These are phyloP conservation scores for Leptogaster cylindrica DNA, from an alignment of 2,888 invertebrate species.

Conservation along the genomic window DNA sequence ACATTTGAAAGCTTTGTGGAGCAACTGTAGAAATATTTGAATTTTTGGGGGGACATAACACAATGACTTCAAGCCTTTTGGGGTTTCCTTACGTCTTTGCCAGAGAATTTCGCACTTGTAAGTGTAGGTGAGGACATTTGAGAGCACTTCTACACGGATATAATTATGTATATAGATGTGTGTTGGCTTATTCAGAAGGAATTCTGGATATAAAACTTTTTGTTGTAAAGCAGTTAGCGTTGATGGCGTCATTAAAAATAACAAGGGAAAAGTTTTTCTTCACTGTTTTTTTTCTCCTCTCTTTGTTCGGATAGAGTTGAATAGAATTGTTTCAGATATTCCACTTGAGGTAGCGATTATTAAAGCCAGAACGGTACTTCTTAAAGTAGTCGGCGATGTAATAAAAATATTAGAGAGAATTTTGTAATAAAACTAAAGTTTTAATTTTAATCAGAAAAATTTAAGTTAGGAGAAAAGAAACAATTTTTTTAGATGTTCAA, in stretches of 20 bases:
- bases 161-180: background rate
- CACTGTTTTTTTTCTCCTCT: slow-evolving; percentile 1
- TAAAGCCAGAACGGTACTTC: too few relatives aligned
- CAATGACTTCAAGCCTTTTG: slow-evolving; percentile 33
- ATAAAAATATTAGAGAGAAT: too few relatives aligned
- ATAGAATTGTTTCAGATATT: slow-evolving; percentile 20
- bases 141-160: background rate
- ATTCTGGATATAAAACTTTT: slow-evolving; percentile 34
- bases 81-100: slow-evolving; percentile 34
- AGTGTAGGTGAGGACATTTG: background rate
- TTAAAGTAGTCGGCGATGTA: too few relatives aligned
- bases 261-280: slow-evolving; percentile 40
- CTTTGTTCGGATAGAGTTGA: slow-evolving; percentile 7
- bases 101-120: background rate
- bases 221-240: slow-evolving; percentile 38
- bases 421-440: too few relatives aligned
- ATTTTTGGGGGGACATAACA: slow-evolving; percentile 36
- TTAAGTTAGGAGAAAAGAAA: too few relatives aligned
- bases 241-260: slow-evolving; percentile 36
- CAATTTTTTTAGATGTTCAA: too few relatives aligned
- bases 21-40: slow-evolving; percentile 35
- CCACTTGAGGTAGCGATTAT: slow-evolving; percentile 6
- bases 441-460: too few relatives aligned
- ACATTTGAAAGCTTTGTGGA: slow-evolving; percentile 29
- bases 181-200: slow-evolving; percentile 9